Base-by-base conservation (phyloP, 2,113 vertebrate genomes). In the Amphiprion percula region DNA sequence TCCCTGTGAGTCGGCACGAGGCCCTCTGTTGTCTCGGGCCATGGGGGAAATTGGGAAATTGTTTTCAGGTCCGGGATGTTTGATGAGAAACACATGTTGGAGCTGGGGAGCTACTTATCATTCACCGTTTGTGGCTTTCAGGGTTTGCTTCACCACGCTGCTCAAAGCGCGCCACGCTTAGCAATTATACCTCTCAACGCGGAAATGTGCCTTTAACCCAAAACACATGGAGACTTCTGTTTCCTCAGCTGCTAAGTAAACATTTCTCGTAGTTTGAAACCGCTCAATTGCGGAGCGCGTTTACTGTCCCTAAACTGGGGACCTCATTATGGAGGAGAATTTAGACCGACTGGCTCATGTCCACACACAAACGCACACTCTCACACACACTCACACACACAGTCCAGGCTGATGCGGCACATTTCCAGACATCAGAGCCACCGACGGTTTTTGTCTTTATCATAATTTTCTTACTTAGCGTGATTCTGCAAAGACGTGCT, bases 21-120 rank as follows among this genome's bases (percentile, higher is more conserved):
- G 92, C 90, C 88, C 86, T 82, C 88, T 84, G 84, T 95, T 96
- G 95, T 97, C 91, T 94, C 92, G 79, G 95, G 95, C 96, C 95
- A 92, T 94, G 90, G 92, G 92, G 95, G 96, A 97, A 97, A 96
- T 95, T 95, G 94, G 93, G 91, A 96, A 96, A 96, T 95, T 94
- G 95, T 96, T 96, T 96, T 94, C 95, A 96, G 94, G 94, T 96
- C 92, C 90, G 59, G 86, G 91, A 91, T 90, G 81, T 93, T 89
- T 96, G 95, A 97, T 97, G 91, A 95, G 95, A 95, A 96, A 94
- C 97, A 98, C 94, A 95, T 97, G 97, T 96, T 94, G 83, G 77
- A 85, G 74, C 92, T 92, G 87, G 92, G 68, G 85, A 94, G 93
- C 89, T 84, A 91, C 88, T 82, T 87, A 91, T 92, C 86, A 83